Evolutionary conservation across 1,140 invertebrate species (phyloP).

Genomic region (Ips typographus): DNA sequence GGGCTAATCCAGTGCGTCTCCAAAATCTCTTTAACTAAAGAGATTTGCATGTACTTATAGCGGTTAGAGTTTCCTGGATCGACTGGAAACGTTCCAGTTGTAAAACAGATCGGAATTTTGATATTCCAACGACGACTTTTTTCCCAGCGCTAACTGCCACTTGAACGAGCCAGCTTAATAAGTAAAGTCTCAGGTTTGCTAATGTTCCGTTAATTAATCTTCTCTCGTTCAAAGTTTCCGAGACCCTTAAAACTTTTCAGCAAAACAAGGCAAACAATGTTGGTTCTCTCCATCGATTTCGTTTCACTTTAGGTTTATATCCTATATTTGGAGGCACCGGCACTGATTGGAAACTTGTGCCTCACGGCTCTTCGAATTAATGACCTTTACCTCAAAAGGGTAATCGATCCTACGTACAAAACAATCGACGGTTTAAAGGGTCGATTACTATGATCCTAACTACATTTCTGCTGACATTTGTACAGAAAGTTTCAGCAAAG

Average conservation of each 20-base stretch:
- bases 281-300: neutral
- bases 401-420: neutral
- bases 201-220: constrained; percentile 4
- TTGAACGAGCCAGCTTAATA: neutral
- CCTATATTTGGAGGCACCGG: too few species aligned
- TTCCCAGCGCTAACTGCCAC: neutral
- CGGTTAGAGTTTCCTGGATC: too few species aligned
- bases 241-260: neutral
- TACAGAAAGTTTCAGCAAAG: too few species aligned
- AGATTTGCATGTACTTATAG: constrained; percentile 3
- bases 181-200: neutral
- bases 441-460: too few species aligned
- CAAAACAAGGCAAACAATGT: neutral
- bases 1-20: constrained; percentile 17
- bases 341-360: too few species aligned
- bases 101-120: too few species aligned
- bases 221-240: neutral
- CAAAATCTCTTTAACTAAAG: constrained; percentile 13
- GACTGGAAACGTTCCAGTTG: too few species aligned
- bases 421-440: too few species aligned
- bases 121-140: too few species aligned
- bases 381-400: neutral
- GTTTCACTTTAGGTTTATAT: neutral
- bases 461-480: too few species aligned
- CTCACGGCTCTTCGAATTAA: neutral